Base-by-base conservation (phyloP, 2,797 vertebrate species). In the Gymnoscopelus microlampas region DNA sequence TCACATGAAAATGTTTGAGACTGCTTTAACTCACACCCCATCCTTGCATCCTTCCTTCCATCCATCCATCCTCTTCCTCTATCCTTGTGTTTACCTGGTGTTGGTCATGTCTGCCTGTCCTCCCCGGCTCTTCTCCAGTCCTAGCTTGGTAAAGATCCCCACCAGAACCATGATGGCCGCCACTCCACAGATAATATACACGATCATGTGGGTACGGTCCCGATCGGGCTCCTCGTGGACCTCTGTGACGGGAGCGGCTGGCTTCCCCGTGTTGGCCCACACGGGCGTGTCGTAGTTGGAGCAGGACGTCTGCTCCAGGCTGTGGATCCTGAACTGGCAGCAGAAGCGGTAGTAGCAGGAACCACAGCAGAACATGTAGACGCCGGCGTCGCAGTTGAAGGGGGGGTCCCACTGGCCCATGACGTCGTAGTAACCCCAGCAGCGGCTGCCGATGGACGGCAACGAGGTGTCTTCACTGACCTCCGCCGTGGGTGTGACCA, bases 321-420 rank as follows among this genome's bases (percentile, higher is more conserved):
- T 95, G 89, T 97, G 94, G 7, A 94, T 85, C 77, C 94, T 94
- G 91, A 97, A 97, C 92, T 97, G 96, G 91, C 98, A 99, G 93
- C 97, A 99, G 92, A 98, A 99, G 69, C 98, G 96, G 86, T 98
- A 99, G 87, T 95, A 97, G 78, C 98, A 99, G 75, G 98, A 99
- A 62, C 98, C 98, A 8, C 98, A 99, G 87, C 98, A 99, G 92
- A 97, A 98, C 79, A 93, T 91, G 88, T 98, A 99, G 89, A 96
- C 94, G 53, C 96, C 96, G 0, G 93, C 95, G 72, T 96, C 98
- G 86, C 98, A 99, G 89, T 97, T 98, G 90, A 99, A 98, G 1
- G 97, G 96, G 0, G 97, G 96, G 84, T 99, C 97, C 96, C 97
- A 99, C 73, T 99, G 98, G 58, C 98, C 98, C 97, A 98, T 98